Conservation (phyloP, 2,888 invertebrate species). For the Nycteola revayana region DNA sequence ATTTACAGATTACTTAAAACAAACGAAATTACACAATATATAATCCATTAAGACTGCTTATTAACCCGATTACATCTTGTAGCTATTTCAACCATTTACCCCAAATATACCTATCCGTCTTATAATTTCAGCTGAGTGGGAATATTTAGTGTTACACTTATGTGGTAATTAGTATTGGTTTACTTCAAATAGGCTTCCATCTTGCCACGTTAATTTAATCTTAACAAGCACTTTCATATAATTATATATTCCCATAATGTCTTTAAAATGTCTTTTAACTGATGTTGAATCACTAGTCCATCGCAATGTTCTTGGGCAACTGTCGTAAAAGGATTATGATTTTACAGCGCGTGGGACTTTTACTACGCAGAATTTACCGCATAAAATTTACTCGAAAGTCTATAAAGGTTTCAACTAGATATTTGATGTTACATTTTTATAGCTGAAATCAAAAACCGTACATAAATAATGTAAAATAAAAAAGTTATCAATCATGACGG, state of each 20-base stretch:
- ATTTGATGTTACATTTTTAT: slow-evolving; percentile 24
- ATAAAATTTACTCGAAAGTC: slow-evolving; percentile 22
- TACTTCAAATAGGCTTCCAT: too few species aligned
- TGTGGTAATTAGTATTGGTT: too few species aligned
- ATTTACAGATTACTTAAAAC: too few species aligned
- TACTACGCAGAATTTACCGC: slow-evolving; percentile 20
- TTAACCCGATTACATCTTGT: too few species aligned
- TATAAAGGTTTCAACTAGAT: slow-evolving; percentile 15
- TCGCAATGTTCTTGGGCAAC: slow-evolving; percentile 18
- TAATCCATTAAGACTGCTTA: too few species aligned
- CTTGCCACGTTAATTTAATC: too few species aligned
- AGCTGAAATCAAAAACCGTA: slow-evolving; percentile 5
- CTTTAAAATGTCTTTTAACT: slow-evolving; percentile 4
- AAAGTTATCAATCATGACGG: background rate
- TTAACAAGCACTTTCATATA: background rate
- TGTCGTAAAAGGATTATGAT: slow-evolving; percentile 36
- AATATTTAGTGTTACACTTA: too few species aligned
- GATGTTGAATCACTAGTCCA: slow-evolving; percentile 15
- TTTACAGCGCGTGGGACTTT: slow-evolving; percentile 26
- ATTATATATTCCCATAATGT: background rate
- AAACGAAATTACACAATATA: too few species aligned
- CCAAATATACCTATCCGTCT: too few species aligned
- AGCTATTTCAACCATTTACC: too few species aligned
- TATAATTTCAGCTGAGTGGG: too few species aligned
- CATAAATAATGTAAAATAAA: background rate